phyloP scores from a whole-genome alignment of 2,113 vertebrate species.

The Tenrec ecaudatus region DNA sequence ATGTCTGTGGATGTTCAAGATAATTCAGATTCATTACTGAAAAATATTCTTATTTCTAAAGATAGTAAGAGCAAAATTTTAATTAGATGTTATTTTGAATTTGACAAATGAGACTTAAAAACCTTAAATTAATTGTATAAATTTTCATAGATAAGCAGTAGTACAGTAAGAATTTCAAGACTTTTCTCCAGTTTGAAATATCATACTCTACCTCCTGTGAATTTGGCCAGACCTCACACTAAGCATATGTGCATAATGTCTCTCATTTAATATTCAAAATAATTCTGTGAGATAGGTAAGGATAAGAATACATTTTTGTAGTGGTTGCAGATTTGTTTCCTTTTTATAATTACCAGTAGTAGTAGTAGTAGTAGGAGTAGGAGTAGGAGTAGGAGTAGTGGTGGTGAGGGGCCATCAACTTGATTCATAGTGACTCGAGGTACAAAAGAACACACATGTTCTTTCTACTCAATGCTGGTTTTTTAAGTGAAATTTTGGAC shows the following conservation, averaged over 20 bases:
- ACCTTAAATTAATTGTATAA: background rate
- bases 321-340: too few species aligned
- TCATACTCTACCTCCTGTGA: background rate
- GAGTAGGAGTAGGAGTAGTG: too few species aligned
- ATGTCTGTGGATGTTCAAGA: too few species aligned
- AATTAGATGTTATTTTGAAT: background rate
- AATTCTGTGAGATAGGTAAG: background rate
- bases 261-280: background rate
- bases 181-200: background rate
- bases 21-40: background rate
- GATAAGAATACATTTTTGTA: background rate
- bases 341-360: background rate
- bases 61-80: background rate
- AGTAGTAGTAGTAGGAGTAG: too few species aligned
- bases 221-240: fast-evolving
- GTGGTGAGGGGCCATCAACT: too few species aligned
- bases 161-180: background rate
- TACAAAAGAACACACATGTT: background rate
- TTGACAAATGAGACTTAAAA: background rate
- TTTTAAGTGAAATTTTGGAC: background rate
- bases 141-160: background rate
- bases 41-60: background rate
- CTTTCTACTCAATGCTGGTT: background rate
- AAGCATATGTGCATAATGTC: background rate
- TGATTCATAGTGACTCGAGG: too few species aligned